Evolutionary conservation across 2,888 invertebrate genomes (phyloP), one percentile per base, ranked within the genome.

Genomic region (Drosophila multiciliata): DNA sequence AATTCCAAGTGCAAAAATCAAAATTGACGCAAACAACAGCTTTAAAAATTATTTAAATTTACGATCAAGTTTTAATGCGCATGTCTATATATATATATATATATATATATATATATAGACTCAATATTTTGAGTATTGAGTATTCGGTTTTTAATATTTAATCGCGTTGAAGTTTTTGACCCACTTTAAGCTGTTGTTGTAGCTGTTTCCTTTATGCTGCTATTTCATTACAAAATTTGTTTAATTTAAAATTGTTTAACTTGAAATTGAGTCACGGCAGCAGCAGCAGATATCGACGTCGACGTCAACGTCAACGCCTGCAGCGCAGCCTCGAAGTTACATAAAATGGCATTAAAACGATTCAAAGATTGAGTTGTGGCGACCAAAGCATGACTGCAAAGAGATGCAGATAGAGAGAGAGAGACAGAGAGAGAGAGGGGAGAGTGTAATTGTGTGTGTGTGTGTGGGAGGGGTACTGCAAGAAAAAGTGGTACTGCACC

Each of bases 271-370:
- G 86, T 85, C 89, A 79, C 68, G 75, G 53, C 57, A 17, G 35
- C 78, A 53, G 32, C 58, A 23, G 29, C 49, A 20, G 20, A 45
- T 45, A 45, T 45, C 49, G 26, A 8, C 59, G 38, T n/a, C 32
- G 67, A n/a, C 48, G 17, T 12, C 23, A 35, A 20, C 75, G 42
- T 15, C 53, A 33, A 40, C 66, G 66, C n/a, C 29, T 50, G 49
- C 79, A 66, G 88, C 75, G 73, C 88, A 67, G 85, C 77, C 78
- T 72, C 69, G 72, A 76, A 89, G 90, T 87, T 87, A 87, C 87
- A 87, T 87, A 87, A 87, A 87, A 88, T 88, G 86, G 87, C 86
- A 87, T 79, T 90, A 85, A 87, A 90, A 70, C 89, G 80, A 84
- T 81, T 78, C 74, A 66, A 69, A 85, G 80, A 85, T 82, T 84